Conservation (phyloP, 2,888 invertebrate species). For the Eupithecia subumbrata region DNA sequence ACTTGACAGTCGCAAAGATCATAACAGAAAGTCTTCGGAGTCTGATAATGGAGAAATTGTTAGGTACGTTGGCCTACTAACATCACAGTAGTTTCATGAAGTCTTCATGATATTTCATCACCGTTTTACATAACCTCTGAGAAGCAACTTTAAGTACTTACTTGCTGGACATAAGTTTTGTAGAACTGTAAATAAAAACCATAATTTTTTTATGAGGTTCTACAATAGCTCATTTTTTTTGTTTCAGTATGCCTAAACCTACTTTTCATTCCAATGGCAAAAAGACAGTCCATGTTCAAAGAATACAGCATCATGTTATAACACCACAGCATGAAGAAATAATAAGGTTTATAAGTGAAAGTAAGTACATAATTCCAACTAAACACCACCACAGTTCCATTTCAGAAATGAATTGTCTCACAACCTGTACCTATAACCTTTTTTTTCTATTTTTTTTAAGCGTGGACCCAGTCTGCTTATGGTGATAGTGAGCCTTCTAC, state of each 20-base stretch:
- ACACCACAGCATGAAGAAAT: constrained; percentile 94
- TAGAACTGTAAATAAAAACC: neutral
- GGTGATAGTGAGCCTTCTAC: constrained; percentile 83
- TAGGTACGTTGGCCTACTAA: constrained; percentile 79
- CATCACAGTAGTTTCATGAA: constrained; percentile 45
- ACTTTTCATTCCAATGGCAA: constrained; percentile 90
- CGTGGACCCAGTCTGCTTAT: constrained; percentile 87
- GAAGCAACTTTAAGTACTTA: constrained; percentile 18
- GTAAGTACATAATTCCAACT: constrained; percentile 81
- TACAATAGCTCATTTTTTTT: constrained; percentile 9
- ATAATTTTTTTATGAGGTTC: neutral
- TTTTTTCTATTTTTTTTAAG: constrained; percentile 67
- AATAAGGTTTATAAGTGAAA: constrained; percentile 93
- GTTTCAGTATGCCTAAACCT: constrained; percentile 90
- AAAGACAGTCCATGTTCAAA: constrained; percentile 82
- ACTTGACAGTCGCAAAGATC: constrained; percentile 89
- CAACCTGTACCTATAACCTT: neutral
- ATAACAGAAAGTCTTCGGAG: constrained; percentile 87
- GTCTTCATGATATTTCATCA: constrained; percentile 68
- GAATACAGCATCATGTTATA: constrained; percentile 84
- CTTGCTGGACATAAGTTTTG: neutral
- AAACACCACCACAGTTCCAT: neutral
- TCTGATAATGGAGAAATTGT: constrained; percentile 87
- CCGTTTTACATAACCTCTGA: constrained; percentile 80
- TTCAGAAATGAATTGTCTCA: neutral